These are phyloP conservation scores for Agrotis ipsilon DNA, from an alignment of 2,888 invertebrate genomes.

Conservation along the genomic window DNA sequence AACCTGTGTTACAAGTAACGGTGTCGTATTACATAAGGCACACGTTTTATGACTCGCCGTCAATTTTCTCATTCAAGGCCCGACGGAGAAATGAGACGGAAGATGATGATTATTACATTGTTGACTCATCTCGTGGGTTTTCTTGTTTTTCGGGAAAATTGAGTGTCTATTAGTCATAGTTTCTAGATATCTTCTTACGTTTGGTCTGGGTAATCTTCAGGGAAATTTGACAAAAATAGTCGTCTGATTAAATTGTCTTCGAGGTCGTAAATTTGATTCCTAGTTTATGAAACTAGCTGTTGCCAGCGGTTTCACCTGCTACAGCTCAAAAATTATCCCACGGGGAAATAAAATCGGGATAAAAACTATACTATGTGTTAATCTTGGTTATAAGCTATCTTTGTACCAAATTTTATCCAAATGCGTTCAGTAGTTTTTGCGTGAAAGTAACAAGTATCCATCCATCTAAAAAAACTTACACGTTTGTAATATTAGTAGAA, in stretches of 20 bases:
- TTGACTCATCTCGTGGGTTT: conserved; percentile 31
- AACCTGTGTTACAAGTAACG: conserved; percentile 29
- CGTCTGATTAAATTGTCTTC: background rate
- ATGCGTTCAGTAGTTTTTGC: no score
- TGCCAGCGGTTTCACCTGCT: no score
- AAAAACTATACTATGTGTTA: no score
- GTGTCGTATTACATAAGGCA: conserved; percentile 44
- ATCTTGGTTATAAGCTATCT: no score
- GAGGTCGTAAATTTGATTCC: background rate
- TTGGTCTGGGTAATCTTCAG: no score
- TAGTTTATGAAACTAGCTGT: background rate
- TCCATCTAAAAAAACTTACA: no score
- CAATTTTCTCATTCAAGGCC: conserved; percentile 44
- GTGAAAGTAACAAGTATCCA: no score
- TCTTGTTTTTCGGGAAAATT: conserved; percentile 14
- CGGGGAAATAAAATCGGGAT: no score
- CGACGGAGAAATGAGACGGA: conserved; percentile 7
- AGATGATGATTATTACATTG: conserved; percentile 2
- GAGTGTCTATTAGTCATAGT: conserved; percentile 5
- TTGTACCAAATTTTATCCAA: no score
- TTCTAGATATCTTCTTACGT: background rate
- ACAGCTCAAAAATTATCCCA: no score
- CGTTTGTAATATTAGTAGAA: no score
- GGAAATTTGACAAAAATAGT: background rate
- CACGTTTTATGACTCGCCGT: conserved; percentile 13